Evolutionary conservation across 1,140 invertebrate genomes (phyloP), one percentile per base, ranked within the genome.

Genomic region (Globodera ellingtonae): DNA sequence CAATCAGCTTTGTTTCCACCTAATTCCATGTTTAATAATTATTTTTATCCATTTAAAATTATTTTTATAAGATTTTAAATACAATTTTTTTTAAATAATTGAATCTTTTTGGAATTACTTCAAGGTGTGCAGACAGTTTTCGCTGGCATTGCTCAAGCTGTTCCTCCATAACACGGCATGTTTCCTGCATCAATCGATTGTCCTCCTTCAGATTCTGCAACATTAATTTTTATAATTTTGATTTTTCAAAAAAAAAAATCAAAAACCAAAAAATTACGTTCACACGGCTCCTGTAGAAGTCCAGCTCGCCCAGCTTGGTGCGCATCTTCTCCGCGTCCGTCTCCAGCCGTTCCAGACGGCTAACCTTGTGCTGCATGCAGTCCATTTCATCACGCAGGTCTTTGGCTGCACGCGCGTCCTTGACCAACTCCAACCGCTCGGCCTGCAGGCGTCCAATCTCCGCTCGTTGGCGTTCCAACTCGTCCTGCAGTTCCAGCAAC

Each of bases 341-440:
- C 56, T 83, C 82, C 24, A 83, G 35, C 48, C 83, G 67, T 72
- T 82, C 81, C 67, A 82, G 71, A 3, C 72, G n/a, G 8, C 21
- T 74, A 46, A 82, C 35, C 67, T 83, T 84, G 52, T 83, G 83
- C 70, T 83, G 82, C 77, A 83, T 84, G 62, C 75, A 78, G 35
- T 80, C 82, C 52, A 84, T 80, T 72, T 83, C 81, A 35, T 83
- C 82, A 44, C 66, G 59, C 5, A 79, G 79, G 21, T 83, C 82
- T 46, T 84, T 78, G 47, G 82, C 82, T n/a, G 72, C 72, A n/a
- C 82, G 47, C 8, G 82, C 82, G 72, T 84, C 82, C 59, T 81
- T 84, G 24, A 83, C 76, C n/a, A 83, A 62, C 46, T 74, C 82
- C 50, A 84, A 71, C 44, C 82, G 82, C 44, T 84, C 82, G 15